Percentiles rank a stretch among this genome's conserved stretches.
phyloP scores from a whole-genome alignment of 2,113 vertebrate species.

The Eurystomus gularis region DNA sequence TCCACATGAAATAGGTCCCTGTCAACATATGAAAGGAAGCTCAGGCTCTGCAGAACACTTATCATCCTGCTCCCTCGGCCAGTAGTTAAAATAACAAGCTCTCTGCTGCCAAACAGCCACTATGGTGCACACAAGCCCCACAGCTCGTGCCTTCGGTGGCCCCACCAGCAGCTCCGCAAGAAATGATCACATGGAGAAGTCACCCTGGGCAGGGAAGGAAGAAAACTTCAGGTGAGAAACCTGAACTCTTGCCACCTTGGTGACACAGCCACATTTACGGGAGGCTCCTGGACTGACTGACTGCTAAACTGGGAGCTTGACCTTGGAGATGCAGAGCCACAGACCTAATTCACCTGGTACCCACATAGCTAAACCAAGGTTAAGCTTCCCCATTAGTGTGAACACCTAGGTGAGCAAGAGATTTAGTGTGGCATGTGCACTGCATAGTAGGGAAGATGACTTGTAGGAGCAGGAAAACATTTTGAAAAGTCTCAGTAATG shows the following conservation, averaged over 20 bases:
- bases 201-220: neutral
- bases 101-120: accelerated
- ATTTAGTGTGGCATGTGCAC: neutral
- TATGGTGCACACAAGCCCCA: accelerated
- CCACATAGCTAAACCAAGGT: neutral
- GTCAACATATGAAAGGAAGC: neutral
- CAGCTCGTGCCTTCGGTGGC: accelerated
- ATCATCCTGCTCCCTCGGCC: neutral
- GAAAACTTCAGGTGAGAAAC: neutral
- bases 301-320: neutral
- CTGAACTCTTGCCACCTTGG: neutral
- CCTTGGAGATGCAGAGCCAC: neutral
- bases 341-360: neutral
- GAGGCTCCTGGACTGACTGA: neutral
- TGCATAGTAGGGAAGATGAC: neutral
- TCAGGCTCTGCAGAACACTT: neutral
- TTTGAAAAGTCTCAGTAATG: too few relatives aligned
- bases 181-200: neutral
- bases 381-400: neutral
- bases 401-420: accelerated
- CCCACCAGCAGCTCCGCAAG: accelerated
- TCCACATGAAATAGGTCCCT: neutral
- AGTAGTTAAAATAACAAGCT: neutral
- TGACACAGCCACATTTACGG: neutral
- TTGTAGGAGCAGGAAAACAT: neutral